phyloP scores from a whole-genome alignment of 1,140 invertebrate species.

The Procambarus clarkii region DNA sequence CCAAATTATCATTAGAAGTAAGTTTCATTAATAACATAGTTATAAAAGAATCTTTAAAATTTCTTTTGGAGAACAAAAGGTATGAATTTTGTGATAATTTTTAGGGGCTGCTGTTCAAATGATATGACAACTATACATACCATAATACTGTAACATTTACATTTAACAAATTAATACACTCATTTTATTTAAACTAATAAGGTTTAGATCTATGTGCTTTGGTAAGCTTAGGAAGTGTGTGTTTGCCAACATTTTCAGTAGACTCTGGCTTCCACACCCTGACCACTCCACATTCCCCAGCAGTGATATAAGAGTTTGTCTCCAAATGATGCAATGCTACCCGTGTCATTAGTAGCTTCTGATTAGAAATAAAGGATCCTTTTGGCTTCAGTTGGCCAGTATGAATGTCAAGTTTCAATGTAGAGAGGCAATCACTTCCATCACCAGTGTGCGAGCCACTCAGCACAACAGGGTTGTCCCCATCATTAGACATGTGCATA shows the following conservation, averaged over 20 bases:
- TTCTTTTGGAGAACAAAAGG: too few relatives aligned
- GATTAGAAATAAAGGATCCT: conserved; percentile 16
- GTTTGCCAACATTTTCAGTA: conserved; percentile 8
- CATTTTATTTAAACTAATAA: conserved; percentile 9
- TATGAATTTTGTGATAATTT: too few relatives aligned
- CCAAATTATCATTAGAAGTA: too few relatives aligned
- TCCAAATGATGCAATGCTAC: conserved; percentile 23
- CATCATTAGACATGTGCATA: not conserved
- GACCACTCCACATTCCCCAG: conserved; percentile 52
- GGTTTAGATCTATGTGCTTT: conserved; percentile 42
- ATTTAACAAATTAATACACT: not conserved
- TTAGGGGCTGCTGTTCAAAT: too few relatives aligned
- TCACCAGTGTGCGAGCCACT: conserved; percentile 40
- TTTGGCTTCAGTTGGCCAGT: conserved; percentile 42
- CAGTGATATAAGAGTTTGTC: conserved; percentile 46
- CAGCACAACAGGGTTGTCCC: conserved; percentile 37
- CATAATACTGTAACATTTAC: not conserved
- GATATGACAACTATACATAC: too few relatives aligned
- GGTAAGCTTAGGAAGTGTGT: not conserved
- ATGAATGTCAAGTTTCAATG: conserved; percentile 30
- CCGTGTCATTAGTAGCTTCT: conserved; percentile 32
- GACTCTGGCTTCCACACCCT: conserved; percentile 33
- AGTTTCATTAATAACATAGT: too few relatives aligned
- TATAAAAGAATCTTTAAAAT: too few relatives aligned
- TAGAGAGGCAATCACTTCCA: conserved; percentile 22